These are phyloP conservation scores for Hoplodrina ambigua DNA, from an alignment of 2,888 invertebrate genomes.

Conservation along the genomic window DNA sequence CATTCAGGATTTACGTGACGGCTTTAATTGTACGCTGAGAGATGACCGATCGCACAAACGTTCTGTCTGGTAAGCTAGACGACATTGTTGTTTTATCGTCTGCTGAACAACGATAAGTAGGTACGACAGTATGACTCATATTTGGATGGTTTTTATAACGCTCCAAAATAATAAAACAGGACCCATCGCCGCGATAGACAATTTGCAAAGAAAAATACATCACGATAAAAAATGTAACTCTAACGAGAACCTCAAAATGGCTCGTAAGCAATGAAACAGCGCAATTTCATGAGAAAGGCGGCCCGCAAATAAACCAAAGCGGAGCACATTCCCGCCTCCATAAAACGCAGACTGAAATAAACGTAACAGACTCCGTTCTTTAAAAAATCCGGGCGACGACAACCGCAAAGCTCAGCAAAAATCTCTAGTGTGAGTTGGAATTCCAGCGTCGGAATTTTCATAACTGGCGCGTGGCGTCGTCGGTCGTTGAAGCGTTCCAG, in stretches of 20 bases:
- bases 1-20: slow-evolving; percentile 70
- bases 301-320: slow-evolving; percentile 88
- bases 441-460: slow-evolving; percentile 89
- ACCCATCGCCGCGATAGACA: slow-evolving; percentile 72
- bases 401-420: slow-evolving; percentile 88
- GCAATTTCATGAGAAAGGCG: slow-evolving; percentile 88
- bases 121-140: slow-evolving; percentile 41
- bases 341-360: slow-evolving; percentile 88
- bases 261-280: slow-evolving; percentile 89
- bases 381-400: slow-evolving; percentile 85
- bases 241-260: slow-evolving; percentile 87
- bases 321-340: slow-evolving; percentile 88
- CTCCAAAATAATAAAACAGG: slow-evolving; percentile 72
- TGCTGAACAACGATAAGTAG: slow-evolving; percentile 53
- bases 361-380: slow-evolving; percentile 87
- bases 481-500: slow-evolving; percentile 80
- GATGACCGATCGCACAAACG: slow-evolving; percentile 59
- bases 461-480: slow-evolving; percentile 81
- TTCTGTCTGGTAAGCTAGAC: slow-evolving; percentile 43
- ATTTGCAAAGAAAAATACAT: slow-evolving; percentile 82
- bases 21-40: slow-evolving; percentile 64
- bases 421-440: slow-evolving; percentile 87
- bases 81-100: slow-evolving; percentile 54
- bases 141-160: slow-evolving; percentile 53
- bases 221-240: slow-evolving; percentile 84